Evolutionary conservation across 2,797 vertebrate species (phyloP), one percentile per base, ranked within the genome.

Genomic region (Ciconia nigra): DNA sequence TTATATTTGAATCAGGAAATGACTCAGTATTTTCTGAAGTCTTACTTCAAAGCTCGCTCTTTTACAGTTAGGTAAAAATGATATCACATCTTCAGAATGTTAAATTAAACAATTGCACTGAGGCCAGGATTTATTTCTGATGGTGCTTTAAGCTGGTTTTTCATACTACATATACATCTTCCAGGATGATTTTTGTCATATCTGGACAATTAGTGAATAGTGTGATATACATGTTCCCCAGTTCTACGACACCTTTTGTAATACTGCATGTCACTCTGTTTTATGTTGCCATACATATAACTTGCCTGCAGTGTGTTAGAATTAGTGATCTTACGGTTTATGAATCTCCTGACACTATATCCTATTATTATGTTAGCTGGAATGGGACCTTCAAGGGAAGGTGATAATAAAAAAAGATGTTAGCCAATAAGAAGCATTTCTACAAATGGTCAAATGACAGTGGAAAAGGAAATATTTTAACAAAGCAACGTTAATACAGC

Each of bases 1-100:
- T 96, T 97, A 67, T 96, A 91, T 96, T 97, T 97, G 92, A 96
- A 95, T 95, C 93, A 97, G 94, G 92, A 98, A 98, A 97, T 94
- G 81, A 97, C 31, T 97, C 90, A 95, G 57, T 89, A 95, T 89
- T 97, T 98, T 95, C 96, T 97, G 89, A 98, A 97, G 88, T 93
- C 49, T 92, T 73, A 92, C 85, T 97, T 98, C 93, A 97, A 98
- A 98, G 90, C 52, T 78, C 73, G 55, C 91, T 94, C 77, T 74
- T 93, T 95, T 93, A 80, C 29, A 92, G 89, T 96, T 97, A 95
- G 94, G 87, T 97, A 96, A 98, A 98, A 97, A 93, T 97, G 83
- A 96, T 96, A 97, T 97, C 94, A 96, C 69, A 47, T 96, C 63
- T 96, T 93, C 78, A 98, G 94, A 97, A 97, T 97, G 89, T 90